These are phyloP conservation scores for Pterocles gutturalis DNA, from an alignment of 2,113 vertebrate species.

Conservation along the genomic window DNA sequence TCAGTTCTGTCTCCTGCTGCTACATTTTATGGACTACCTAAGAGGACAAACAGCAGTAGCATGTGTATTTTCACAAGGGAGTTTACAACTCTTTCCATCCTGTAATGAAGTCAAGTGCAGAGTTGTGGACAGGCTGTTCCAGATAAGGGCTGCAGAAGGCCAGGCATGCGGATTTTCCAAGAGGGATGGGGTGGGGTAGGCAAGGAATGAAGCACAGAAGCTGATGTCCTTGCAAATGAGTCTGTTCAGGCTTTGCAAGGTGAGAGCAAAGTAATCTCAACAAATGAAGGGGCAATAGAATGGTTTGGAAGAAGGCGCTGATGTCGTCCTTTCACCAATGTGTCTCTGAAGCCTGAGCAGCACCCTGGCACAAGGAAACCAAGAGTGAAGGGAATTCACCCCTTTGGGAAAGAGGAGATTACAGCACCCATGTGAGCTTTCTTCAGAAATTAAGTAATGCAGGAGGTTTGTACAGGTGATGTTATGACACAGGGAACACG, in stretches of 20 bases:
- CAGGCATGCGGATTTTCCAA: not conserved
- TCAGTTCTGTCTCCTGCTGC: not conserved
- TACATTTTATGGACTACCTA: not conserved
- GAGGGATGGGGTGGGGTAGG: too few relatives aligned
- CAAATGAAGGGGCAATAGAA: not conserved
- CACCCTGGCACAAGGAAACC: fast-evolving
- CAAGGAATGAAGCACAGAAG: not conserved
- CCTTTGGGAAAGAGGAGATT: not conserved
- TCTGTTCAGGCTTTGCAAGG: not conserved
- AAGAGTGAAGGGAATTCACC: not conserved
- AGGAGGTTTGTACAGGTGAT: not conserved
- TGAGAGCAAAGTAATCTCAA: not conserved
- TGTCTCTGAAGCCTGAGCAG: not conserved
- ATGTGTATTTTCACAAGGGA: not conserved
- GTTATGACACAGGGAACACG: fast-evolving
- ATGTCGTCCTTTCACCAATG: not conserved
- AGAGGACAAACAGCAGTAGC: not conserved
- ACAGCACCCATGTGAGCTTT: not conserved
- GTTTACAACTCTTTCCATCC: not conserved
- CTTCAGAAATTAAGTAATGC: not conserved
- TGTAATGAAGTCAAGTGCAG: not conserved
- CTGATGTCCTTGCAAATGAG: not conserved
- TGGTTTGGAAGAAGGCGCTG: not conserved
- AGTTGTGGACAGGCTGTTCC: not conserved
- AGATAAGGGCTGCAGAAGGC: not conserved